Conservation (phyloP, 2,797 vertebrate species). For the Botia almorhae region DNA sequence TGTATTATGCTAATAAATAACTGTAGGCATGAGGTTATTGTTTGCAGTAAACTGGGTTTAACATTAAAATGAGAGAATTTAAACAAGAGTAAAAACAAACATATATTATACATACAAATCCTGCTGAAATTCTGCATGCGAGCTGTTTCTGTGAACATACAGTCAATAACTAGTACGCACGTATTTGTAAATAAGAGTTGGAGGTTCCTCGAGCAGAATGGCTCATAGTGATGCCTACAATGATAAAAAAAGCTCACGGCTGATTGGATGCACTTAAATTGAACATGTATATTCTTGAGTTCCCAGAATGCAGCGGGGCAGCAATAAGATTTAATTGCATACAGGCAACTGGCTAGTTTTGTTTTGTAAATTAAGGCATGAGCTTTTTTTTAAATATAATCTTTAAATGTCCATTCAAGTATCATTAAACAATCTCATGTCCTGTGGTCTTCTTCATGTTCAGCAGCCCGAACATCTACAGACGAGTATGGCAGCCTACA, state of each 20-base stretch:
- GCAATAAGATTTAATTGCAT: not conserved
- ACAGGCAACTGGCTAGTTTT: not conserved
- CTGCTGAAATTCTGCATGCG: not conserved
- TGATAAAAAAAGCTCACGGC: not conserved
- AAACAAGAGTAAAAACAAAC: not conserved
- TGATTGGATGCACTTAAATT: not conserved
- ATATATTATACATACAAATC: not conserved
- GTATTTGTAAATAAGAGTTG: not conserved
- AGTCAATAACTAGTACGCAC: not conserved
- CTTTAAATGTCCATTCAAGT: not conserved
- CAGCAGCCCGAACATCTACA: constrained; percentile 79
- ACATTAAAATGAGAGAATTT: not conserved
- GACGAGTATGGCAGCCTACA: constrained; percentile 81
- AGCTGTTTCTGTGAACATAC: not conserved
- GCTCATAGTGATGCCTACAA: not conserved
- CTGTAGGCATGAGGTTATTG: too few relatives aligned
- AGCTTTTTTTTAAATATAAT: not conserved
- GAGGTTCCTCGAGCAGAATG: not conserved
- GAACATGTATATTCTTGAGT: not conserved
- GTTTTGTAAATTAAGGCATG: not conserved
- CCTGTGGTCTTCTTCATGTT: constrained; percentile 38
- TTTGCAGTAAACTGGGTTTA: not conserved
- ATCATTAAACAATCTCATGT: not conserved
- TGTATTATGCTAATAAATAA: not conserved
- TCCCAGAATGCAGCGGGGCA: not conserved